phyloP scores from a whole-genome alignment of 2,797 vertebrate genomes.

The Dermochelys coriacea region DNA sequence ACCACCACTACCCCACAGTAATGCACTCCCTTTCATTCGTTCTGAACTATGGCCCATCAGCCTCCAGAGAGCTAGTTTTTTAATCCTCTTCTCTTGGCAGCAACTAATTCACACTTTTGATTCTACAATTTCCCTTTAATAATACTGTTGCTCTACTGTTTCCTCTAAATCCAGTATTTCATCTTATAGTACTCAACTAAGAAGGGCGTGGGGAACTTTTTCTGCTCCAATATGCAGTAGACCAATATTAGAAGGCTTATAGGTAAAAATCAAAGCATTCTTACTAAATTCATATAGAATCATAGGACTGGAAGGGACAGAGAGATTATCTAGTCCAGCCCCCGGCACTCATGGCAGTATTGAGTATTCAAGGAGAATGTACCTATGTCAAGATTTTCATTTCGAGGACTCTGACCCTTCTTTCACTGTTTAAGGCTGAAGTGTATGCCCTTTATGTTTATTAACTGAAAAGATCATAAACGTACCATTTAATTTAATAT shows the following conservation, averaged over 20 bases:
- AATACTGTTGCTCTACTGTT: not conserved
- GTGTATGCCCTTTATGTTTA: not conserved
- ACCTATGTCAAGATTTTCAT: not conserved
- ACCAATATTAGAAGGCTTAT: not conserved
- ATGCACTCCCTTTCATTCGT: not conserved
- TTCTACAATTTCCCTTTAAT: not conserved
- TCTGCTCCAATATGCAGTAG: not conserved
- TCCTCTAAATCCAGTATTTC: not conserved
- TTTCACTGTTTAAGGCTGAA: not conserved
- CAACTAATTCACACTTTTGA: not conserved
- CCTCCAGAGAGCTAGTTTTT: not conserved
- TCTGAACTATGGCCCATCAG: not conserved
- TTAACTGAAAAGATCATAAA: not conserved
- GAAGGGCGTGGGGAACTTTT: not conserved
- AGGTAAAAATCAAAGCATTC: conserved; percentile 18
- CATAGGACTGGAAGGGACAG: too few species aligned
- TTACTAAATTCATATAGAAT: not conserved
- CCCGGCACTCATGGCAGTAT: too few species aligned
- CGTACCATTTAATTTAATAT: not conserved
- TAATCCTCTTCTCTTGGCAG: not conserved
- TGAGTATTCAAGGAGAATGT: not conserved
- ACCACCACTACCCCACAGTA: not conserved
- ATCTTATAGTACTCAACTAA: not conserved
- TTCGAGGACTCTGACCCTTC: not conserved
- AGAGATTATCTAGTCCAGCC: too few species aligned